Evolutionary conservation across 2,113 vertebrate species (phyloP).

Genomic region (Noturus placidus): DNA sequence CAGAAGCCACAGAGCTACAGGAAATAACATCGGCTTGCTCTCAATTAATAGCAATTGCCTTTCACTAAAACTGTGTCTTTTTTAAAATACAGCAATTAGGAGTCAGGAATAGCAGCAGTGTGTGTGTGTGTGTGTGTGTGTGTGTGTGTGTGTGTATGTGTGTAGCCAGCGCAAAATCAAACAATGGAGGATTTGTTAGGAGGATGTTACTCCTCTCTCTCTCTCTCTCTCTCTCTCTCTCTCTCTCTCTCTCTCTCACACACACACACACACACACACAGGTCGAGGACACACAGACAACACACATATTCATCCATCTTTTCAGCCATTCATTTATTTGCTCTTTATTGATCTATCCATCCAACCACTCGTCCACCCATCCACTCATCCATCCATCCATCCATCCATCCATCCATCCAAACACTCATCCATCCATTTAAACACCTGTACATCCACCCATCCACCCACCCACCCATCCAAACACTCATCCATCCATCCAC

Average conservation of each 20-base stretch:
- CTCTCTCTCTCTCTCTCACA: conserved; percentile 36
- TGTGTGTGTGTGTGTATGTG: not conserved
- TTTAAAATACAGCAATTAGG: conserved; percentile 34
- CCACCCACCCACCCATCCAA: no score
- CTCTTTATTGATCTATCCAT: not conserved
- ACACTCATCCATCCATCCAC: not conserved
- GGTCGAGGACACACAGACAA: no score
- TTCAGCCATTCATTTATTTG: not conserved
- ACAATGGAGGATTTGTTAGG: conserved; percentile 59
- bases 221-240: conserved; percentile 37
- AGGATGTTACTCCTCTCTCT: conserved; percentile 43
- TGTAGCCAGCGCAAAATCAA: conserved; percentile 12
- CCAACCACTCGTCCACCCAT: not conserved
- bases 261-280: not conserved
- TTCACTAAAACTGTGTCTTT: conserved; percentile 34
- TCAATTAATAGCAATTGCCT: conserved; percentile 52
- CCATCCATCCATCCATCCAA: not conserved
- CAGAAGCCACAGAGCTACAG: not conserved
- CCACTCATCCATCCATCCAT: not conserved
- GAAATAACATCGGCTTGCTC: conserved; percentile 28
- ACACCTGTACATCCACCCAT: not conserved
- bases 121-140: conserved; percentile 29
- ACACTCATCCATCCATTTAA: not conserved
- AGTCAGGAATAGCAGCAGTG: conserved; percentile 41
- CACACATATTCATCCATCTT: not conserved